Percentiles rank a stretch among this genome's conserved stretches.
phyloP scores from a whole-genome alignment of 2,888 invertebrate genomes.

The Stenichneumon culpator region DNA sequence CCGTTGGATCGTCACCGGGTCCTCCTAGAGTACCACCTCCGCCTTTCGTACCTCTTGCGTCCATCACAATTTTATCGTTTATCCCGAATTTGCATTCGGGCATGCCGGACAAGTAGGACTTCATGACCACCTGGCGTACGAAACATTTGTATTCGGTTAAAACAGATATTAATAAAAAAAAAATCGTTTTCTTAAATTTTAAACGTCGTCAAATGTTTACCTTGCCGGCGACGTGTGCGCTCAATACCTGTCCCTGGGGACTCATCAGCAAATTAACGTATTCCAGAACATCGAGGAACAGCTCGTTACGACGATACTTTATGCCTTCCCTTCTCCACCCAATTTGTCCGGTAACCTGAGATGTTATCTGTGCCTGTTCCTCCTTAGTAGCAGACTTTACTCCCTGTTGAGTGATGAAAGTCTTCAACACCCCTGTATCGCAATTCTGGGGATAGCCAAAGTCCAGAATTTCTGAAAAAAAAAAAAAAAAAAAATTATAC shows the following conservation, averaged over 20 bases:
- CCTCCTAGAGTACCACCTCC: conserved; percentile 86
- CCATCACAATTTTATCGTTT: conserved; percentile 99
- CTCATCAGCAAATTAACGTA: conserved; percentile 99
- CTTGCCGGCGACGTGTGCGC: conserved; percentile 99
- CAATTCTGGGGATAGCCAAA: conserved; percentile 99
- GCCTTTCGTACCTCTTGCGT: conserved; percentile 93
- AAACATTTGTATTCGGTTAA: conserved; percentile 9
- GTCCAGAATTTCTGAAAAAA: conserved; percentile 87
- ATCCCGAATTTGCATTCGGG: conserved; percentile 99
- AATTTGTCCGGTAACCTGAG: conserved; percentile 98
- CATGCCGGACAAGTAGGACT: conserved; percentile 99
- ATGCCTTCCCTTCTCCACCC: conserved; percentile 99
- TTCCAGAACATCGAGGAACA: conserved; percentile 99
- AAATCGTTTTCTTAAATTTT: not conserved
- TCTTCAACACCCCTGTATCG: conserved; percentile 99
- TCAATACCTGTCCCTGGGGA: conserved; percentile 99
- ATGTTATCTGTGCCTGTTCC: conserved; percentile 99
- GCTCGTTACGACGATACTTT: conserved; percentile 98
- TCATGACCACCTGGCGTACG: conserved; percentile 94
- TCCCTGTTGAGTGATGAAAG: conserved; percentile 99
- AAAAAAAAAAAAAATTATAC: not conserved
- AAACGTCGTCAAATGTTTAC: conserved; percentile 69
- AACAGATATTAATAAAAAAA: conserved; percentile 18
- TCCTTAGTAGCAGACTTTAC: conserved; percentile 99
- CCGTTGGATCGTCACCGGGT: conserved; percentile 88